phyloP scores from a whole-genome alignment of 2,113 vertebrate species.

The Prunella fulvescens region DNA sequence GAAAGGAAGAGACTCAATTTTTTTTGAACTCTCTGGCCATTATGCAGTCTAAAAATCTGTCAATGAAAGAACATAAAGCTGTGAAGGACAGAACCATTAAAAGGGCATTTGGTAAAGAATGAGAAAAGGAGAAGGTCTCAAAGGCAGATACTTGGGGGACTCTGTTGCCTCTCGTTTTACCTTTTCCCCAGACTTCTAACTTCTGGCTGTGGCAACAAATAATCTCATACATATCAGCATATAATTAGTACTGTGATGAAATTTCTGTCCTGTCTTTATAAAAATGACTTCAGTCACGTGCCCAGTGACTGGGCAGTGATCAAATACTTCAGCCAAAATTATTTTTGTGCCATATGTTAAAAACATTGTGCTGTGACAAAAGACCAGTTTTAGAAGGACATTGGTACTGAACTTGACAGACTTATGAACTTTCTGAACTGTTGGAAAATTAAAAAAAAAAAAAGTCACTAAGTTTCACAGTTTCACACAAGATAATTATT shows the following conservation, averaged over 20 bases:
- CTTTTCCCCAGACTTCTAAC: background rate
- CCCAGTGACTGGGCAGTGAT: too few relatives aligned
- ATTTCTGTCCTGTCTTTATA: background rate
- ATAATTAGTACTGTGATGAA: background rate
- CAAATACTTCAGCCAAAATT: background rate
- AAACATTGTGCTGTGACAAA: background rate
- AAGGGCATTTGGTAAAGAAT: background rate
- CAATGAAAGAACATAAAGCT: background rate
- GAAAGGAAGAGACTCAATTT: background rate
- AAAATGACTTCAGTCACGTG: background rate
- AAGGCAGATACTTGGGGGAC: background rate
- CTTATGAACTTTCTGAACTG: background rate
- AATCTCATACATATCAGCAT: background rate
- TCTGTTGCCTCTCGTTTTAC: background rate
- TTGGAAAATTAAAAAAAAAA: background rate
- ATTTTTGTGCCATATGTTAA: background rate
- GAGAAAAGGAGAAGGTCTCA: background rate
- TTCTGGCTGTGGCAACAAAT: background rate
- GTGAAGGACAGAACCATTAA: background rate
- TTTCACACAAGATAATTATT: background rate
- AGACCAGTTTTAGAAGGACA: background rate
- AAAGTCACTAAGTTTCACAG: background rate
- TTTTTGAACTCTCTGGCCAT: background rate
- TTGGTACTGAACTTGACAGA: background rate
- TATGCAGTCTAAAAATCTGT: background rate